Conservation (phyloP, 2,113 vertebrate species). For the Silurus meridionalis region DNA sequence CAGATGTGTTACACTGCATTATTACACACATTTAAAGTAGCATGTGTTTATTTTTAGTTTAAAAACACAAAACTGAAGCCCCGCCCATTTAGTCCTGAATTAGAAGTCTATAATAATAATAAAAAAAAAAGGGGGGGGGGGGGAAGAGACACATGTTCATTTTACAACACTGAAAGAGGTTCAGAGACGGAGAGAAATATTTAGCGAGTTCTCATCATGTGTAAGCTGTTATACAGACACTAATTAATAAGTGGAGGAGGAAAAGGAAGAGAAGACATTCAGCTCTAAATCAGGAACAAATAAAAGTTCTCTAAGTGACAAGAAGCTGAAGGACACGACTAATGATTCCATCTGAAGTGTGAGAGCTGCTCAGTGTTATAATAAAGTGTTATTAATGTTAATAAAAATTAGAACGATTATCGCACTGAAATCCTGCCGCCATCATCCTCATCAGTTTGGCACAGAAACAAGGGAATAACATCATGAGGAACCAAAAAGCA, state of each 20-base stretch:
- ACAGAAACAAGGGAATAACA: not conserved
- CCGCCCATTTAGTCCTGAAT: not conserved
- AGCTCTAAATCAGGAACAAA: not conserved
- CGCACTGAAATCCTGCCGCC: not conserved
- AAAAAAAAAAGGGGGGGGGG: no score
- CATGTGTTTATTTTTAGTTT: slow-evolving; percentile 19
- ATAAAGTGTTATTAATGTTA: not conserved
- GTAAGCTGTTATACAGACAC: not conserved
- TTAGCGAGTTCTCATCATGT: not conserved
- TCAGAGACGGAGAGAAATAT: not conserved
- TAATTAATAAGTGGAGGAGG: not conserved
- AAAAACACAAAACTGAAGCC: slow-evolving; percentile 16
- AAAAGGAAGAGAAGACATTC: not conserved
- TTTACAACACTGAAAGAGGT: not conserved
- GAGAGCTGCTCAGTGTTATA: not conserved
- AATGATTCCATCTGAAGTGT: not conserved
- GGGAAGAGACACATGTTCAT: not conserved
- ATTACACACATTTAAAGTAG: slow-evolving; percentile 1
- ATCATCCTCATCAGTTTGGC: no score
- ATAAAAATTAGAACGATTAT: not conserved
- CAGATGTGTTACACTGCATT: not conserved
- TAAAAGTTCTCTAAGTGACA: not conserved
- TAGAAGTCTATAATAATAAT: not conserved
- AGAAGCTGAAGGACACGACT: not conserved
- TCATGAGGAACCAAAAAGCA: not conserved